Percentiles rank a stretch among this genome's conserved stretches.
Conservation (phyloP, 2,797 vertebrate species). For the Eulemur rubriventer region DNA sequence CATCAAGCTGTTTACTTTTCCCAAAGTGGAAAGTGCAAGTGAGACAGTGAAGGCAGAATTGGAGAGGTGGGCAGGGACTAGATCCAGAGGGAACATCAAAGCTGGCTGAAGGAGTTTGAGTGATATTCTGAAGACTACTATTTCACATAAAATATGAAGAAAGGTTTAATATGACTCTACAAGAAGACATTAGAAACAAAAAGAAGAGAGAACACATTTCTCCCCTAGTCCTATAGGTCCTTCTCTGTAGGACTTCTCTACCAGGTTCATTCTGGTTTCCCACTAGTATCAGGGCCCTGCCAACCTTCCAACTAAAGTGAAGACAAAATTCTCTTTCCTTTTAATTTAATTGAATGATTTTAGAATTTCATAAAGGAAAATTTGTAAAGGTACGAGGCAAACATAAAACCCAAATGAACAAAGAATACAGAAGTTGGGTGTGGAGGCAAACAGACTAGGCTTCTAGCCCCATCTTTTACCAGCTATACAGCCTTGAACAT, state of each 20-base stretch:
- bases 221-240: background rate
- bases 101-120: background rate
- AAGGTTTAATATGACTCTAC: background rate
- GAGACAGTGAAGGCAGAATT: background rate
- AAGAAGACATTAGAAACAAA: background rate
- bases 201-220: background rate
- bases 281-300: background rate
- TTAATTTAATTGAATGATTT: background rate
- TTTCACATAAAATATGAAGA: background rate
- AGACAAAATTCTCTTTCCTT: background rate
- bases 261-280: background rate
- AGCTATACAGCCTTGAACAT: background rate
- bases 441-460: background rate
- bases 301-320: background rate
- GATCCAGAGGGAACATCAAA: background rate
- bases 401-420: conserved; percentile 20
- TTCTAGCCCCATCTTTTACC: background rate
- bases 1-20: background rate
- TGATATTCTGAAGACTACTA: background rate
- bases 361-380: background rate
- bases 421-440: background rate
- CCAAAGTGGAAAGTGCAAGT: background rate
- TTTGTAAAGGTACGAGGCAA: background rate
- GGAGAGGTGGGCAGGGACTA: background rate
- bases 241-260: background rate